Percentiles rank a stretch among this genome's conserved stretches.
phyloP scores from a whole-genome alignment of 2,113 vertebrate genomes.

The Talpa occidentalis region DNA sequence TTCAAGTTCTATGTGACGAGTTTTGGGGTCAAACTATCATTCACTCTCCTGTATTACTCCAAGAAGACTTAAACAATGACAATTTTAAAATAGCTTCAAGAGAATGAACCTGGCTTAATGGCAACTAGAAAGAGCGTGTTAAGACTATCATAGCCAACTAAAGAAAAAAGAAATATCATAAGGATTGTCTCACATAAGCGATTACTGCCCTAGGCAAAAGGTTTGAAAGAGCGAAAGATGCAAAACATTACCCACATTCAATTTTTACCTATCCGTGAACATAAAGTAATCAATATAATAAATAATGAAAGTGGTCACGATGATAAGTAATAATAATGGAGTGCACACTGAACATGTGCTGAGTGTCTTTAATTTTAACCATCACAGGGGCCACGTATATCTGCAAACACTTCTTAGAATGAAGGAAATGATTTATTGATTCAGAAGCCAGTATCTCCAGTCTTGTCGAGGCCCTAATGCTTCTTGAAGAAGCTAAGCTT shows the following conservation, averaged over 20 bases:
- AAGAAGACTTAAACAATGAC: neutral
- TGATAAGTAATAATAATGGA: neutral
- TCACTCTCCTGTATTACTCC: neutral
- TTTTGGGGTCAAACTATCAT: constrained; percentile 9
- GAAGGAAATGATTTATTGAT: neutral
- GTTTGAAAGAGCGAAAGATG: neutral
- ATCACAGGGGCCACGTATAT: neutral
- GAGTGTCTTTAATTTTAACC: neutral
- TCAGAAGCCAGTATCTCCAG: neutral
- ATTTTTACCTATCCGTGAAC: neutral
- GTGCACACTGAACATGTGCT: neutral
- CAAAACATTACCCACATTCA: neutral
- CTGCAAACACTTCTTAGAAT: neutral
- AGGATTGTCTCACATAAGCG: constrained; percentile 24
- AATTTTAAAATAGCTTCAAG: constrained; percentile 23
- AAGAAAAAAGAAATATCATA: neutral
- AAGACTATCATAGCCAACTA: neutral
- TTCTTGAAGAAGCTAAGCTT: constrained; percentile 7
- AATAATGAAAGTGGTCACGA: neutral
- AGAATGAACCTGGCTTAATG: neutral
- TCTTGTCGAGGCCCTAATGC: neutral
- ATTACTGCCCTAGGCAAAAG: neutral
- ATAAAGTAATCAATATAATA: neutral
- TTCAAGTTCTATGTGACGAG: neutral
- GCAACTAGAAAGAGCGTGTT: neutral